Evolutionary conservation across 2,888 invertebrate genomes (phyloP), one percentile per base, ranked within the genome.

Genomic region (Hartigia nigra): DNA sequence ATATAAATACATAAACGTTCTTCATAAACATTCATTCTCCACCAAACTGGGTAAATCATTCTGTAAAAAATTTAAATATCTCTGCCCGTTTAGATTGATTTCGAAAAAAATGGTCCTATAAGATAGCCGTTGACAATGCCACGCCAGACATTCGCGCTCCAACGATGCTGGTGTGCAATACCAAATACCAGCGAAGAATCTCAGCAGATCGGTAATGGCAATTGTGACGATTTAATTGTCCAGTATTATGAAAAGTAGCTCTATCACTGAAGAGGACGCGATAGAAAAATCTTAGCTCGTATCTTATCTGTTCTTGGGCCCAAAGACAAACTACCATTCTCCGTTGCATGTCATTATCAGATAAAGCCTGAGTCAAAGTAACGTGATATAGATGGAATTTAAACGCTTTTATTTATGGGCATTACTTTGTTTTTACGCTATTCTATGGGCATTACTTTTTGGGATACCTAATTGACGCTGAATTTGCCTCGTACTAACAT

Each of bases 341-440:
- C 34, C 1, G 72, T 31, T 34, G 74, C 37, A 69, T 76, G 76
- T 82, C 78, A 14, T 70, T 12, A n/a, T 32, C 34, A 14, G 23
- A 37, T 35, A 81, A 77, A 11, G 37, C 76, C 75, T 82, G 78
- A 4, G 70, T 74, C 55, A 82, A 69, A 31, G 77, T 74, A 23
- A 81, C 74, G 36, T 77, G 78, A 36, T 78, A 78, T 4, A 76
- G 77, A 78, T 81, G 79, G 31, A 77, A 80, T 31, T 82, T 74
- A 14, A 55, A 75, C 35, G 70, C 14, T 23, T 70, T 12, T 12
- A 81, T 72, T 77, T 75, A 35, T 74, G 75, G 9, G 36, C 77
- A 12, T 79, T 82, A 4, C 76, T 75, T 75, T 69, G n/a, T n/a
- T n/a, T n/a, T n/a, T n/a, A n/a, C n/a, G n/a, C 31, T 34, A 79